Evolutionary conservation across 2,888 invertebrate genomes (phyloP), one percentile per base, ranked within the genome.

Genomic region (Dynastes grantii): DNA sequence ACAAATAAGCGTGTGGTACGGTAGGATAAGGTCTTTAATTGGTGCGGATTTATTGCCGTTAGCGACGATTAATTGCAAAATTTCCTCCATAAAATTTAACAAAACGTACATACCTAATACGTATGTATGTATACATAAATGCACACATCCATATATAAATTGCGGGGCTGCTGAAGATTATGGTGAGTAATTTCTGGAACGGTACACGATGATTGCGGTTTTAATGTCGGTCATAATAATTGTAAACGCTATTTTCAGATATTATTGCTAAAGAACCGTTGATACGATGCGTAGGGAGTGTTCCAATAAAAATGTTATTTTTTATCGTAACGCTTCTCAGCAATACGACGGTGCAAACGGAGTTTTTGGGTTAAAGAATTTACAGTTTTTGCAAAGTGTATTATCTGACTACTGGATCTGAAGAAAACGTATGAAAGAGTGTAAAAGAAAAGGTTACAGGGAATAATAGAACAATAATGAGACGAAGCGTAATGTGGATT

Each of bases 11-110:
- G 58, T 68, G 76, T 40, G 45, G 61, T n/a, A 61, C 73, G 73
- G 73, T 75, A 75, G 73, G 73, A 68, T 73, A 61, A 55, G 61
- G 73, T 45, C 27, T 61, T 75, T 75, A 75, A 75, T 75, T 75
- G 73, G 61, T 27, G 73, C 45, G 55, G 45, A 61, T 61, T 61
- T 75, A 75, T 75, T 61, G 27, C 61, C 61, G 61, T 32, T 75
- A 63, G 45, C 27, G 61, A 16, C 73, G 73, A 75, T 68, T 75
- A 75, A 75, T 75, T 75, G 73, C 61, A 49, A 75, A 61, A 75
- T 75, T 61, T 40, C 40, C 27, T n/a, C 27, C 27, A 75, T 75
- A 40, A 75, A 22, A 40, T 40, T 61, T 27, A 22, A 9, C 51
- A 27, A 51, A 68, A 68, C 6, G 45, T 63, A 53, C 16, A 40